These are phyloP conservation scores for Pocota personata DNA, from an alignment of 2,888 invertebrate genomes.

Conservation along the genomic window DNA sequence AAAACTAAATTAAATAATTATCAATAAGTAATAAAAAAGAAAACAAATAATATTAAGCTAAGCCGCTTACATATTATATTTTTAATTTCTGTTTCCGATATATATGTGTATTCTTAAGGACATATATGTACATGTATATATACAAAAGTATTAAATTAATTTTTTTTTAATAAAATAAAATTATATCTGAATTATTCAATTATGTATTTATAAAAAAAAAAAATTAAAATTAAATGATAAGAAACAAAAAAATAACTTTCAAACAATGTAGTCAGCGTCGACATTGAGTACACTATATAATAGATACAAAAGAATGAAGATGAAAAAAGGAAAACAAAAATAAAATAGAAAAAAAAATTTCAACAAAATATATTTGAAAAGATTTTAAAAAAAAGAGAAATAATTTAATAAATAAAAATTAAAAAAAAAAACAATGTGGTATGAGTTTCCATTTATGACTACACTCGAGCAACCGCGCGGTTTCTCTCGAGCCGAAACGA, in stretches of 20 bases:
- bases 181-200: slow-evolving; percentile 79
- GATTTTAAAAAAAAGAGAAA: slow-evolving; percentile 64
- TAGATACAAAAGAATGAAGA: slow-evolving; percentile 65
- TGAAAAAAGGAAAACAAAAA: slow-evolving; percentile 23
- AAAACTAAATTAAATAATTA: slow-evolving; percentile 12
- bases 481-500: no score
- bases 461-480: no score
- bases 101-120: slow-evolving; percentile 51
- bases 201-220: slow-evolving; percentile 67
- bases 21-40: slow-evolving; percentile 47
- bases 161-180: slow-evolving; percentile 76
- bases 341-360: slow-evolving; percentile 44
- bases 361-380: slow-evolving; percentile 68
- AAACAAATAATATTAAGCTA: slow-evolving; percentile 52
- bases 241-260: slow-evolving; percentile 47
- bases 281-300: slow-evolving; percentile 68
- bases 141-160: slow-evolving; percentile 74
- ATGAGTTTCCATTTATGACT: not conserved
- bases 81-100: slow-evolving; percentile 39
- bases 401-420: slow-evolving; percentile 66
- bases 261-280: slow-evolving; percentile 68
- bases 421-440: slow-evolving; percentile 13
- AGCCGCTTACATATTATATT: slow-evolving; percentile 33
- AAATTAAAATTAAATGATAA: slow-evolving; percentile 55
- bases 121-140: slow-evolving; percentile 71